Base-by-base conservation (phyloP, 2,797 vertebrate genomes). In the Enteromius paludinosus region DNA sequence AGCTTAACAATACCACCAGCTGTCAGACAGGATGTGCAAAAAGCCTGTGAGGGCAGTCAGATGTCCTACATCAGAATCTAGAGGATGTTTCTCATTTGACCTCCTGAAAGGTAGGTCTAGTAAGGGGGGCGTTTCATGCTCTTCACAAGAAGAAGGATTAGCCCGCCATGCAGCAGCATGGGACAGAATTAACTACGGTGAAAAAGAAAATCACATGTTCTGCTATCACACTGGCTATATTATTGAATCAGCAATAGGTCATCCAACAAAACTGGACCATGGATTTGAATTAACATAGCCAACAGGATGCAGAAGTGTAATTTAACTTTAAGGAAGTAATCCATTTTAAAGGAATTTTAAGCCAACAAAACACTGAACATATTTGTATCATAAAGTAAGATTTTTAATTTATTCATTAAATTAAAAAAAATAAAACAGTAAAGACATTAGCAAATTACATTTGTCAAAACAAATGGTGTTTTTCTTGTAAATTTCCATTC, bases 91-190 rank as follows among this genome's bases (percentile, higher is more conserved):
- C 76, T 87, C 79, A 64, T n/a, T 86, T 83, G 83, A 87, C 82
- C 84, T 88, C 68, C 49, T 73, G 17, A 30, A 82, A 83, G 76
- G 30, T 25, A 23, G 56, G 38, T 68, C 66, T 33, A 62, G 38
- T 65, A 25, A 17, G 23, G 30, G 23, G 45, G 45, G 61, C 20
- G 87, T 90, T 93, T 92, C 88, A 91, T 87, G 87, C 86, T 90
- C 89, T 90, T 88, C 74, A 87, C 43, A 89, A 89, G 91, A 81
- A 85, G 65, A 61, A 77, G 87, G 89, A 93, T 92, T 89, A 89
- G 69, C 49, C 64, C 23, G 5, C 49, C 18, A 70, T 65, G 78
- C 69, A 62, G 25, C 47, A 69, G 49, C 68, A 77, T 49, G 82
- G 75, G 45, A 33, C n/a, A 71, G 56, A 66, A 83, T 84, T 88